These are phyloP conservation scores for Hassar affinis DNA, from an alignment of 2,113 vertebrate genomes.

Conservation along the genomic window DNA sequence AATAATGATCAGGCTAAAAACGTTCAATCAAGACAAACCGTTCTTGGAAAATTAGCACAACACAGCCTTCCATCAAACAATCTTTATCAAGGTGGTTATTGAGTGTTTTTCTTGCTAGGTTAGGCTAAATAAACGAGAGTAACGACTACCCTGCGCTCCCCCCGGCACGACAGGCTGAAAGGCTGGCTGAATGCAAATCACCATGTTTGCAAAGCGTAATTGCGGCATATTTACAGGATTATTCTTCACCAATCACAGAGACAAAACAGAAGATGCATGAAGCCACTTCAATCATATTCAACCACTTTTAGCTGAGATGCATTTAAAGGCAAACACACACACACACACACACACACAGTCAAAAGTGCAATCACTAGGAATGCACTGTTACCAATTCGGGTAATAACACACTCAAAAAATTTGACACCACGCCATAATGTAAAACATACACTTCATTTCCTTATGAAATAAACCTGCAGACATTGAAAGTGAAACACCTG, in stretches of 20 bases:
- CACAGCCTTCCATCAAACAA: conserved; percentile 6
- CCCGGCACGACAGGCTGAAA: background rate
- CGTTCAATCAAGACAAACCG: conserved; percentile 38
- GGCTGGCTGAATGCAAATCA: conserved; percentile 39
- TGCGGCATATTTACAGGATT: conserved; percentile 47
- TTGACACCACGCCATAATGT: too few relatives aligned
- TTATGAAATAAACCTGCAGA: too few relatives aligned
- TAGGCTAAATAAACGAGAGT: conserved; percentile 46
- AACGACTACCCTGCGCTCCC: background rate
- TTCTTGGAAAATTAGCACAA: conserved; percentile 15
- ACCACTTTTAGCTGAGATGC: conserved; percentile 30
- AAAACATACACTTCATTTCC: too few relatives aligned
- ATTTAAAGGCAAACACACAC: too few relatives aligned
- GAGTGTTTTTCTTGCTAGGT: conserved; percentile 21
- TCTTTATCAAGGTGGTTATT: conserved; percentile 19
- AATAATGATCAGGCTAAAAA: conserved; percentile 38
- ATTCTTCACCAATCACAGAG: conserved; percentile 50
- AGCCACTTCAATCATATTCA: conserved; percentile 37
- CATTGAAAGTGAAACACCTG: too few relatives aligned
- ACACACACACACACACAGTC: background rate
- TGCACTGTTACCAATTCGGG: too few relatives aligned
- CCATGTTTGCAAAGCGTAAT: conserved; percentile 43
- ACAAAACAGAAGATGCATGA: conserved; percentile 49
- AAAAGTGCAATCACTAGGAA: background rate
- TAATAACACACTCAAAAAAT: too few relatives aligned